These are phyloP conservation scores for Phrynosoma blainvillii DNA, from an alignment of 2,113 vertebrate genomes.

Conservation along the genomic window DNA sequence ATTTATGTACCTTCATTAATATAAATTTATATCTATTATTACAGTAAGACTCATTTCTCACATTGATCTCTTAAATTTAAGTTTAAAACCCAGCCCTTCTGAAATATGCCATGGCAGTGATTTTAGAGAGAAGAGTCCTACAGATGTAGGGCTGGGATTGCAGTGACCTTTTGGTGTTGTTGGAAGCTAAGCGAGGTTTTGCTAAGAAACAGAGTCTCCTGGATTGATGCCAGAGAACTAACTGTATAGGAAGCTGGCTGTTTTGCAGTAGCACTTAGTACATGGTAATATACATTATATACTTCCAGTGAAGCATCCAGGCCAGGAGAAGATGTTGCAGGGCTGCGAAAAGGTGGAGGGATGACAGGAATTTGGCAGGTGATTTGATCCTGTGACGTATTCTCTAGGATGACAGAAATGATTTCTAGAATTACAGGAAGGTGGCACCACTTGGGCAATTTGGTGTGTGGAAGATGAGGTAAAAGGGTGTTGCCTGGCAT, in stretches of 20 bases:
- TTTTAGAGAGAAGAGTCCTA: neutral
- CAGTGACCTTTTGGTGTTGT: neutral
- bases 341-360: neutral
- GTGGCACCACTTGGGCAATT: neutral
- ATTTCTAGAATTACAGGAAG: neutral
- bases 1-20: no score
- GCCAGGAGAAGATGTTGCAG: neutral
- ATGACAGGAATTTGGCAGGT: neutral
- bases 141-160: neutral
- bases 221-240: no score
- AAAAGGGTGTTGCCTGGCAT: neutral
- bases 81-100: no score
- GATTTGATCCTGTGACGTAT: neutral
- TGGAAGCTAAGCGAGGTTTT: neutral
- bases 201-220: neutral
- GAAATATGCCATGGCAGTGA: neutral
- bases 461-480: neutral
- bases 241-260: neutral
- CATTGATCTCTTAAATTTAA: no score
- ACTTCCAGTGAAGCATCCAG: neutral
- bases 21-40: no score
- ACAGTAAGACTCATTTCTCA: no score
- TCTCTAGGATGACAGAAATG: neutral
- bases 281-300: neutral
- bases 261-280: neutral